phyloP scores from a whole-genome alignment of 2,888 invertebrate genomes.

The Drosophila kuntzei region DNA sequence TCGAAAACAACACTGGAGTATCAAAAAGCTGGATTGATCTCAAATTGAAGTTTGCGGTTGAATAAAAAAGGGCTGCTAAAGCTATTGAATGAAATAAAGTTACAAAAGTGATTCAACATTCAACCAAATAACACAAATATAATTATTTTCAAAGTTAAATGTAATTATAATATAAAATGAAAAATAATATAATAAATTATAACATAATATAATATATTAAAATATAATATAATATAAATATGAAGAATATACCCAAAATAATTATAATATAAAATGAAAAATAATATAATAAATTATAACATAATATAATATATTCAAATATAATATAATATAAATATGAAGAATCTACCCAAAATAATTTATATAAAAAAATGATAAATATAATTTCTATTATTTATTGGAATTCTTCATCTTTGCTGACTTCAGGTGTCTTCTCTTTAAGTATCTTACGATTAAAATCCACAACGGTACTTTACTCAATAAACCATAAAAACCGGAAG shows the following conservation, averaged over 20 bases:
- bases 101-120: conserved; percentile 8
- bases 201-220: background rate
- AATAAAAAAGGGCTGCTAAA: conserved; percentile 8
- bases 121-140: background rate
- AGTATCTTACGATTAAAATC: background rate
- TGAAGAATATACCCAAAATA: background rate
- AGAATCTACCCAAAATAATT: background rate
- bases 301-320: background rate
- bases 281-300: background rate
- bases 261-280: background rate
- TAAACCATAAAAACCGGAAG: conserved; percentile 31
- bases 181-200: background rate
- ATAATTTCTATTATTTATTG: too few relatives aligned
- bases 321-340: background rate
- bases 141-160: background rate
- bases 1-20: conserved; percentile 48
- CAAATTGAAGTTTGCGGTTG: conserved; percentile 71
- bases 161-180: background rate
- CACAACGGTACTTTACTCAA: conserved; percentile 6
- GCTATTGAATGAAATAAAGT: conserved; percentile 1
- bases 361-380: too few relatives aligned
- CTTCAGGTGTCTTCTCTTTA: background rate
- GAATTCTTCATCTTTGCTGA: background rate
- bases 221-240: background rate
- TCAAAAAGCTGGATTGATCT: conserved; percentile 56